phyloP scores from a whole-genome alignment of 1,140 invertebrate species.

The Leptinotarsa undecemlineata region DNA sequence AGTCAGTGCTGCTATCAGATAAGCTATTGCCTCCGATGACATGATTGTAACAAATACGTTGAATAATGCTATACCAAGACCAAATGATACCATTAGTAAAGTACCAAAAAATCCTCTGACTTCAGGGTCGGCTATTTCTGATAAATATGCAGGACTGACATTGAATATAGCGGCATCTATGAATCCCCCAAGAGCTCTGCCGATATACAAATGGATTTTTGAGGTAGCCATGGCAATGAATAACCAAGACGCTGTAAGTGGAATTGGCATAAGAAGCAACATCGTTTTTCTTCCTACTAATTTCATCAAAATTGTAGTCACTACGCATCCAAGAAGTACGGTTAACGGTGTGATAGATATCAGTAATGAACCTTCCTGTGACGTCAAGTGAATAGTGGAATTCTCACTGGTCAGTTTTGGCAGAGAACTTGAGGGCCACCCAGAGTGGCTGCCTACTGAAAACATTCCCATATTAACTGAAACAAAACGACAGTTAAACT shows the following conservation, averaged over 20 bases:
- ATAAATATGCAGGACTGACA: slow-evolving; percentile 15
- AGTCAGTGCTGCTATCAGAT: slow-evolving; percentile 23
- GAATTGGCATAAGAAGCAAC: background rate
- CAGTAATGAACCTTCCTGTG: background rate
- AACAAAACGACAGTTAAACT: background rate
- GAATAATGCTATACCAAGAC: slow-evolving; percentile 31
- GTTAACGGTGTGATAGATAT: background rate
- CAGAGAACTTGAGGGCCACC: slow-evolving; percentile 4
- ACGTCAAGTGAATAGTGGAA: background rate
- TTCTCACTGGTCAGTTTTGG: background rate
- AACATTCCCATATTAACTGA: slow-evolving; percentile 1
- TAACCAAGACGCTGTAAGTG: background rate
- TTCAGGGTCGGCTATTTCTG: slow-evolving; percentile 30
- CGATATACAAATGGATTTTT: background rate
- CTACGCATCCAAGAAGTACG: background rate
- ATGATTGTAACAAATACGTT: slow-evolving; percentile 23
- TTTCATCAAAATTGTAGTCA: background rate
- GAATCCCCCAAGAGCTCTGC: background rate
- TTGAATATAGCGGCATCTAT: slow-evolving; percentile 19
- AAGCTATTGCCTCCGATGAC: slow-evolving; percentile 10
- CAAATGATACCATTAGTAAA: slow-evolving; percentile 2
- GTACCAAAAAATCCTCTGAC: slow-evolving; percentile 33
- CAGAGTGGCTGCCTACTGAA: background rate
- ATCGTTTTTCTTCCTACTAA: background rate
- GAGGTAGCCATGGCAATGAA: background rate